phyloP scores from a whole-genome alignment of 2,113 vertebrate genomes.

The Embiotoca jacksoni region DNA sequence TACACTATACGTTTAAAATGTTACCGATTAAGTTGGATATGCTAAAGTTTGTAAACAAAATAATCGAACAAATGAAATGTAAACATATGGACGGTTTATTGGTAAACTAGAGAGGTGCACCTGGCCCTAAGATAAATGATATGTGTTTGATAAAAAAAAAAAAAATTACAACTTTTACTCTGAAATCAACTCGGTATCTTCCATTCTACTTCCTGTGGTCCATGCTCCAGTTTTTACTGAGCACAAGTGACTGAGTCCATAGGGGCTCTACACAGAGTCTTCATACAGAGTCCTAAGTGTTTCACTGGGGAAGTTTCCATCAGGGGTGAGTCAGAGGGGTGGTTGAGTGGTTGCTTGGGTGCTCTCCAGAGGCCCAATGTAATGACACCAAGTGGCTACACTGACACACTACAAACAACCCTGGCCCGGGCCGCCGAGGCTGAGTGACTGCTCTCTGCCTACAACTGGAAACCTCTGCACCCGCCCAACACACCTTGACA shows the following conservation, averaged over 20 bases:
- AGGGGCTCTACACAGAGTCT: conserved; percentile 64
- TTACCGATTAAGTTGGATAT: conserved; percentile 10
- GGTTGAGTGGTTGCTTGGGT: conserved; percentile 78
- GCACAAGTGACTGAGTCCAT: conserved; percentile 61
- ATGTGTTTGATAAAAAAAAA: not conserved
- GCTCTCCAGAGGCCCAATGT: conserved; percentile 78
- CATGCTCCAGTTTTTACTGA: conserved; percentile 50
- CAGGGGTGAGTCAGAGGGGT: conserved; percentile 80
- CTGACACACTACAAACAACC: conserved; percentile 81
- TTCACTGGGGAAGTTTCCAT: conserved; percentile 82
- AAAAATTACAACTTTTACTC: not conserved
- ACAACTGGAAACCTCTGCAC: conserved; percentile 67
- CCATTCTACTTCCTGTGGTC: conserved; percentile 23
- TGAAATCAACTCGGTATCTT: conserved; percentile 24
- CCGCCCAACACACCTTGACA: conserved; percentile 72
- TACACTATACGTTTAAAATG: not conserved
- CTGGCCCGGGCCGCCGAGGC: conserved; percentile 39
- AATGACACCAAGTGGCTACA: conserved; percentile 85
- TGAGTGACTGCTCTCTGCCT: conserved; percentile 62
- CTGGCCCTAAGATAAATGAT: conserved; percentile 16
- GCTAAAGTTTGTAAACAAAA: conserved; percentile 19
- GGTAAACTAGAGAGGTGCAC: not conserved
- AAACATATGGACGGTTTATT: not conserved
- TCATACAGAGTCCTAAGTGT: conserved; percentile 77
- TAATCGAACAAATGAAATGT: conserved; percentile 33